Conservation (phyloP, 2,888 invertebrate species). For the Xestia ashworthii region DNA sequence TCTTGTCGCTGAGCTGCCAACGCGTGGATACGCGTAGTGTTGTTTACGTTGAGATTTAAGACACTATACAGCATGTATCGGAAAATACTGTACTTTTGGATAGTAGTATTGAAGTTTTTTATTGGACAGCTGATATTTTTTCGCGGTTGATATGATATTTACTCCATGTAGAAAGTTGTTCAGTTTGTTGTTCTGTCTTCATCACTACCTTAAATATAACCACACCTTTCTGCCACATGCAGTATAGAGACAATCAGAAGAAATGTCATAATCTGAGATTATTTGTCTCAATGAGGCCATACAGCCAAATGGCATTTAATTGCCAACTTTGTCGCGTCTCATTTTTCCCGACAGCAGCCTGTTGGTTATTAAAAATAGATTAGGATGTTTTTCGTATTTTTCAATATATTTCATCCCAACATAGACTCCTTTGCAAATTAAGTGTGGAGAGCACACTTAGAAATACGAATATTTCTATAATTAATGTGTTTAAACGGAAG, state of each 20-base stretch:
- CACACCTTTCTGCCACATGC: neutral
- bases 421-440: neutral
- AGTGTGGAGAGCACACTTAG: too few species aligned
- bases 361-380: neutral
- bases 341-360: neutral
- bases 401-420: neutral
- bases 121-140: neutral
- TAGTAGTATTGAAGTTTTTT: neutral
- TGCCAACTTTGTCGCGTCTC: neutral
- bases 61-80: neutral
- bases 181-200: neutral
- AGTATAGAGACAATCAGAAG: neutral
- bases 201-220: neutral
- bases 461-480: neutral
- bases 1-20: neutral
- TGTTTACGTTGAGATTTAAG: neutral
- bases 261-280: neutral
- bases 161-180: neutral
- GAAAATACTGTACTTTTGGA: neutral
- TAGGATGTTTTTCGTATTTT: neutral
- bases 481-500: constrained; percentile 3
- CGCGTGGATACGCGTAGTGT: neutral
- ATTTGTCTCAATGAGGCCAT: neutral
- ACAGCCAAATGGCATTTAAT: neutral
- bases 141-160: neutral